These are phyloP conservation scores for Pseudolaguvia tuberculata DNA, from an alignment of 2,113 vertebrate genomes.

Conservation along the genomic window DNA sequence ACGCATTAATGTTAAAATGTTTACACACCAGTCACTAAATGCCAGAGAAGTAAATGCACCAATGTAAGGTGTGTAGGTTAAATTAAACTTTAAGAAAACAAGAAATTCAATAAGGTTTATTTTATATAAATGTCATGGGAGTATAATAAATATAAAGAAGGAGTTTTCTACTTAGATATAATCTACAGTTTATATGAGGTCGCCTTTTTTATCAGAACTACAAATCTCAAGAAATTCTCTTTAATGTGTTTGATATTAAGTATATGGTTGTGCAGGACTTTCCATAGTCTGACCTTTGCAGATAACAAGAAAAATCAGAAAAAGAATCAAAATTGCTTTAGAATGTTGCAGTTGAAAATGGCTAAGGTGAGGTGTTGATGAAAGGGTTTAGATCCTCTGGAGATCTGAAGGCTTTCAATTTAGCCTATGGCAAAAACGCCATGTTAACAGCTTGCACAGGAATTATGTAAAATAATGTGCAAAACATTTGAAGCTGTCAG, in stretches of 20 bases:
- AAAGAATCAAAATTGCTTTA: constrained; percentile 3
- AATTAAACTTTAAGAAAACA: neutral
- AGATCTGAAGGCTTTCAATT: constrained; percentile 5
- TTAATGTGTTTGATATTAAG: constrained; percentile 3
- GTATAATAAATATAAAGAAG: constrained; percentile 2
- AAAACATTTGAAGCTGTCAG: constrained; percentile 13
- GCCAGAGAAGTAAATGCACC: neutral
- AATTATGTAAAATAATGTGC: constrained; percentile 22
- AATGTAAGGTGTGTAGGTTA: neutral
- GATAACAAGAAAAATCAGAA: constrained; percentile 8
- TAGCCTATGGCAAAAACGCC: neutral
- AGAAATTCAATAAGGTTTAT: neutral
- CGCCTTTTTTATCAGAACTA: neutral
- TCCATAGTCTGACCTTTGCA: constrained; percentile 6
- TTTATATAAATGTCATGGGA: neutral
- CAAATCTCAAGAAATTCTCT: neutral
- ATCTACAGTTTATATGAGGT: neutral
- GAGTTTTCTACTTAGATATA: neutral
- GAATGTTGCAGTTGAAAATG: neutral
- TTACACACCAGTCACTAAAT: neutral
- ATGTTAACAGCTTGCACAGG: constrained; percentile 5
- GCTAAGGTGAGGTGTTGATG: constrained; percentile 19
- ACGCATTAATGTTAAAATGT: constrained; percentile 14
- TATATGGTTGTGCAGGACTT: neutral
- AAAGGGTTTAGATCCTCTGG: constrained; percentile 15